Percentiles rank a stretch among this genome's conserved stretches.
Conservation (phyloP, 2,113 vertebrate species). For the Nicator chloris region DNA sequence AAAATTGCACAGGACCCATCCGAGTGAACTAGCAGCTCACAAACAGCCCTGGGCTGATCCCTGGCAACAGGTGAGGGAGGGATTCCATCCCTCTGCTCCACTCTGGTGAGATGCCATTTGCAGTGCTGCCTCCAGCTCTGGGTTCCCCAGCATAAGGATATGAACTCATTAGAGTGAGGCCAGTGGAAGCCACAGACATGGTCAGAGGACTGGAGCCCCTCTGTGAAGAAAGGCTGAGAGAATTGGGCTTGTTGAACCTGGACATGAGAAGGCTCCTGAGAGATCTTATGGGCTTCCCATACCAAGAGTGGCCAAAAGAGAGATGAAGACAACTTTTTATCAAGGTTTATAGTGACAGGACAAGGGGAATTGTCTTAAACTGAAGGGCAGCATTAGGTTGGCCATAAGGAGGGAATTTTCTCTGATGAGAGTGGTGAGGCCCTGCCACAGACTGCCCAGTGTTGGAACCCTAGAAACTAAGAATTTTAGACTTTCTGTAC, state of each 20-base stretch:
- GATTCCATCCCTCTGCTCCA: not conserved
- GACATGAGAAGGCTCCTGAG: not conserved
- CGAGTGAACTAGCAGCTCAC: fast-evolving
- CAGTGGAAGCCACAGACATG: not conserved
- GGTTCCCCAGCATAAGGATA: not conserved
- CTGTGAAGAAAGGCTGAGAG: not conserved
- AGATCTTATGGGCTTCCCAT: not conserved
- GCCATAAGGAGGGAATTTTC: not conserved
- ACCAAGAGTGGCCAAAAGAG: not conserved
- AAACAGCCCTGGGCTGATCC: not conserved
- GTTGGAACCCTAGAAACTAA: too few species aligned
- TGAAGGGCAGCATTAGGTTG: not conserved
- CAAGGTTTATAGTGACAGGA: not conserved
- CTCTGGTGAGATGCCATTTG: not conserved
- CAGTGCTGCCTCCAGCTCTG: not conserved
- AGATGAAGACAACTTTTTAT: not conserved
- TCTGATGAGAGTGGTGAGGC: not conserved
- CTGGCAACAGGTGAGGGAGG: not conserved
- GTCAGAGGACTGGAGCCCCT: not conserved
- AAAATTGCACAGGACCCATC: not conserved
- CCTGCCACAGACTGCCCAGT: not conserved
- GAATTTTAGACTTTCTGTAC: too few species aligned
- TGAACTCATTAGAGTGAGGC: fast-evolving
- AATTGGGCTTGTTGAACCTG: not conserved
- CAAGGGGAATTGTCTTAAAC: not conserved